Conservation (phyloP, 2,113 vertebrate genomes). For the Ciconia stormi region DNA sequence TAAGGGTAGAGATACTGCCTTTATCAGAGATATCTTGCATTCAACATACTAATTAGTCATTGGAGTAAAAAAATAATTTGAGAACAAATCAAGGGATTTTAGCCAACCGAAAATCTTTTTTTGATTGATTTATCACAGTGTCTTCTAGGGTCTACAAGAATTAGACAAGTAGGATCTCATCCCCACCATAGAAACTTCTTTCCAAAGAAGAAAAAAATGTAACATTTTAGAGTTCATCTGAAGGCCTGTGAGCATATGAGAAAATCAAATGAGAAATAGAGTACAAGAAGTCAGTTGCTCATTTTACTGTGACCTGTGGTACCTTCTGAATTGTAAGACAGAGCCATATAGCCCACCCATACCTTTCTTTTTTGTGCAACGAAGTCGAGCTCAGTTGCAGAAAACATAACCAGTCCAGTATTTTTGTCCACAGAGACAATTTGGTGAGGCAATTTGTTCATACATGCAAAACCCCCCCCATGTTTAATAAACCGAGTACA, state of each 20-base stretch:
- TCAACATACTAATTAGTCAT: not conserved
- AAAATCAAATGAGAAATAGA: not conserved
- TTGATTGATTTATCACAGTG: not conserved
- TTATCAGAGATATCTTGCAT: not conserved
- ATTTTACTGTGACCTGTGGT: not conserved
- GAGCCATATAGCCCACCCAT: not conserved
- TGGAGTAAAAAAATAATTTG: not conserved
- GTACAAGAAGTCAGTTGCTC: not conserved
- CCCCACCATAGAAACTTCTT: not conserved
- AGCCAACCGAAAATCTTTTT: not conserved
- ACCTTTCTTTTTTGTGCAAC: not conserved
- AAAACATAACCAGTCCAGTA: not conserved
- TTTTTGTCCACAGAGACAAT: not conserved
- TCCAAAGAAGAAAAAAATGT: not conserved
- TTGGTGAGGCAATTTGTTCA: not conserved
- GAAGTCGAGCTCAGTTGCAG: not conserved
- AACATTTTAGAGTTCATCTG: not conserved
- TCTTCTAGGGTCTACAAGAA: not conserved
- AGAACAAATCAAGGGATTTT: not conserved
- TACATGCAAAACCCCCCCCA: fast-evolving
- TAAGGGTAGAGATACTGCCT: not conserved
- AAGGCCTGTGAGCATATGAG: not conserved
- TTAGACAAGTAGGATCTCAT: not conserved
- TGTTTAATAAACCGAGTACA: not conserved
- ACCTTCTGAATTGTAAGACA: not conserved